Conservation (phyloP, 1,140 invertebrate species). For the Papilio polyxenes region DNA sequence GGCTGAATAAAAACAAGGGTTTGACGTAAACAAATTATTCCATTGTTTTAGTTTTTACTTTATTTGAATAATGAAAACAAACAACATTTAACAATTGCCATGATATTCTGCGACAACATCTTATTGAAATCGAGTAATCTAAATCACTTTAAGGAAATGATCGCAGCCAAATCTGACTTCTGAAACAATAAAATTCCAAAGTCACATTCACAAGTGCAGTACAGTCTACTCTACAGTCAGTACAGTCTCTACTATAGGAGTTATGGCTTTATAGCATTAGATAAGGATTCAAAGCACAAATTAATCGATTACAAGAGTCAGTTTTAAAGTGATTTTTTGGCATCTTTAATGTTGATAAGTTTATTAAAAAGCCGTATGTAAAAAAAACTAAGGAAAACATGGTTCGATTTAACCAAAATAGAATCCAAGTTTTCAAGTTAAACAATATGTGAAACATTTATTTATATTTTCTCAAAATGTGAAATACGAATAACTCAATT, state of each 20-base stretch:
- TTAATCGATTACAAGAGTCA: too few relatives aligned
- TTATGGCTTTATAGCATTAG: background rate
- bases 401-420: background rate
- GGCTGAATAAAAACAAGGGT: background rate
- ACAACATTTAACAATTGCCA: background rate
- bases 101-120: background rate
- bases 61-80: background rate
- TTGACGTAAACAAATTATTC: background rate
- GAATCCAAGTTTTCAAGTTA: background rate
- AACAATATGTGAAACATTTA: background rate
- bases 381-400: background rate
- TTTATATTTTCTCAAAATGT: background rate
- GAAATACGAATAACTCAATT: conserved; percentile 23
- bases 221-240: background rate
- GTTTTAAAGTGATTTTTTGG: too few relatives aligned
- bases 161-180: background rate
- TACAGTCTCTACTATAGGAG: background rate
- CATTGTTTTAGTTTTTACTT: background rate
- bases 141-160: background rate
- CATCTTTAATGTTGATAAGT: too few relatives aligned
- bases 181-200: background rate
- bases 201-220: background rate
- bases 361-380: too few relatives aligned
- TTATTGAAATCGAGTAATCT: background rate
- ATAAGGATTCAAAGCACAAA: background rate